These are phyloP conservation scores for Brachionus koreanus DNA, from an alignment of 1,140 invertebrate genomes.

Conservation along the genomic window DNA sequence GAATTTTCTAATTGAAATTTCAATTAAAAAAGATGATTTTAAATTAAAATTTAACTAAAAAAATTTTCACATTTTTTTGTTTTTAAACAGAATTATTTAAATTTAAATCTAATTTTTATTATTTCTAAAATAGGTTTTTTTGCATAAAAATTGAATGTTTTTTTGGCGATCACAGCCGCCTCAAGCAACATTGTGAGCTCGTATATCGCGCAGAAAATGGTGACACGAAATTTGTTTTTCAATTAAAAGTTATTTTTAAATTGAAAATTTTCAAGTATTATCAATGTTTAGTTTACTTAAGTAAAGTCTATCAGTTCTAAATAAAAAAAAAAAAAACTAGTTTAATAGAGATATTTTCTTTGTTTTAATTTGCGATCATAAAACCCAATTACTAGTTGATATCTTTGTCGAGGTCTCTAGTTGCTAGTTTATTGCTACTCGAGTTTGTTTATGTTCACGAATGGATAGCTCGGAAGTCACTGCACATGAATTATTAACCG, in stretches of 20 bases:
- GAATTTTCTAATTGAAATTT: too few species aligned
- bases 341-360: neutral
- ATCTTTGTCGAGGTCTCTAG: neutral
- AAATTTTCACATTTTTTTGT: too few species aligned
- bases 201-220: neutral
- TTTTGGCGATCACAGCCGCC: neutral
- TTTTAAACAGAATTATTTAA: too few species aligned
- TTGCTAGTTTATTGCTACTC: neutral
- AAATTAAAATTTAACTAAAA: too few species aligned
- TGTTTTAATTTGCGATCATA: neutral
- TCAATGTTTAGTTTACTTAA: neutral
- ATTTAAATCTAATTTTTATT: too few species aligned
- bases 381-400: neutral
- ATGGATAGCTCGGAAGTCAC: neutral
- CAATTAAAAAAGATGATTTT: too few species aligned
- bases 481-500: neutral
- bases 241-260: slow-evolving; percentile 3
- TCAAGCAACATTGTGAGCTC: neutral
- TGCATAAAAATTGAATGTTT: too few species aligned
- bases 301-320: neutral
- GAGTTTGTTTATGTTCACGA: neutral
- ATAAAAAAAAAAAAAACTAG: neutral
- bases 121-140: too few species aligned
- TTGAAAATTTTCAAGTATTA: neutral
- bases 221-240: neutral